Percentiles rank a stretch among this genome's conserved stretches.
phyloP scores from a whole-genome alignment of 2,888 invertebrate species.

The Scaptomyza cyrtandrae region DNA sequence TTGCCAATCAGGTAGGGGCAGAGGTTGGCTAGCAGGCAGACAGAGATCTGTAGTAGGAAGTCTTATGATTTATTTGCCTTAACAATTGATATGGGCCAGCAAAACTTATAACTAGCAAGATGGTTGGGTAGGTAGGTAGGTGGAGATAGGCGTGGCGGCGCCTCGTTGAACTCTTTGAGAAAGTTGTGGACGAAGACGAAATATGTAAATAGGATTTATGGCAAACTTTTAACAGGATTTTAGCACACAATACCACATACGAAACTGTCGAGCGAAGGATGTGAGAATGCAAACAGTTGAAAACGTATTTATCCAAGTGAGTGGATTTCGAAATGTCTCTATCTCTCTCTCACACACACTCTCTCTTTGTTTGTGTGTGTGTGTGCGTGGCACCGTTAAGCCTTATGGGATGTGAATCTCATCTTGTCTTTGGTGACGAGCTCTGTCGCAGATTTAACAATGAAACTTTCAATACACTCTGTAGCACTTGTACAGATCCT shows the following conservation, averaged over 20 bases:
- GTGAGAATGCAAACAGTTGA: constrained; percentile 52
- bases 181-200: constrained; percentile 44
- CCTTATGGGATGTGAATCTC: constrained; percentile 34
- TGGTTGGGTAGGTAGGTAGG: neutral
- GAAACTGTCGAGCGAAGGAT: constrained; percentile 23
- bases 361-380: constrained; percentile 3
- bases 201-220: constrained; percentile 79
- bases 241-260: constrained; percentile 42
- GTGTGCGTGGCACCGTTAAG: constrained; percentile 37
- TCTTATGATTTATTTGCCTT: constrained; percentile 72
- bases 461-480: constrained; percentile 23
- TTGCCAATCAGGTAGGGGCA: constrained; percentile 14
- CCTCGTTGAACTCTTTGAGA: constrained; percentile 48
- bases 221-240: constrained; percentile 77
- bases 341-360: constrained; percentile 5
- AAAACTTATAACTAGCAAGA: constrained; percentile 17
- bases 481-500: constrained; percentile 5
- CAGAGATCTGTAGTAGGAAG: constrained; percentile 49
- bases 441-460: constrained; percentile 15
- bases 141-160: constrained; percentile 17
- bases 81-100: constrained; percentile 64
- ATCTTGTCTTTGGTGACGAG: constrained; percentile 37
- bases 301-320: constrained; percentile 77
- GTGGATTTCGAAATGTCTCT: constrained; percentile 47
- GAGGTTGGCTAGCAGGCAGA: neutral